Evolutionary conservation across 2,113 vertebrate species (phyloP).

Genomic region (Seriola quinqueradiata): DNA sequence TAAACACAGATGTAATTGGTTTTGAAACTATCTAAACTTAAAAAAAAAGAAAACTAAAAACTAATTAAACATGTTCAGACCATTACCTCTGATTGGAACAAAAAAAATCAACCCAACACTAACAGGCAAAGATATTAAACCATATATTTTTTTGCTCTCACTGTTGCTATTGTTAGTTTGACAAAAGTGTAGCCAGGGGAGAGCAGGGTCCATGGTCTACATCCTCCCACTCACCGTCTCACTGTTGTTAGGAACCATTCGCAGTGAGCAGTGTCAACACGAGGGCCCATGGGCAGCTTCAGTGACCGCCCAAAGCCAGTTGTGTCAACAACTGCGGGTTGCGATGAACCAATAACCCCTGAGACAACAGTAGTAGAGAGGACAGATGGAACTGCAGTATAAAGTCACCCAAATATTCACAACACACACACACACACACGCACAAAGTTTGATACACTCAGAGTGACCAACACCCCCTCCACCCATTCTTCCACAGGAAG

Average conservation of each 20-base stretch:
- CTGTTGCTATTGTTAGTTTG: slow-evolving; percentile 6
- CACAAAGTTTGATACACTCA: slow-evolving; percentile 18
- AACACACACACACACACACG: slow-evolving; percentile 16
- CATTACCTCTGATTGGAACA: not conserved
- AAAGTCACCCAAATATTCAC: slow-evolving; percentile 27
- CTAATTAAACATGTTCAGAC: not conserved
- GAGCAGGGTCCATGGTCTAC: slow-evolving; percentile 4
- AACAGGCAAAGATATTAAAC: slow-evolving; percentile 2
- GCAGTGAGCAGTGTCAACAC: slow-evolving; percentile 21
- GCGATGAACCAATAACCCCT: slow-evolving; percentile 37
- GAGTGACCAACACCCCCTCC: slow-evolving; percentile 61
- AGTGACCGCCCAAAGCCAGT: slow-evolving; percentile 33
- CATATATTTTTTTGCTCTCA: not conserved
- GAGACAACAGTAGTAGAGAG: slow-evolving; percentile 44
- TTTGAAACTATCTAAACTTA: not conserved
- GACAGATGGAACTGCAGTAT: slow-evolving; percentile 22
- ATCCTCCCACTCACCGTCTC: slow-evolving; percentile 28
- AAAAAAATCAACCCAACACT: not conserved
- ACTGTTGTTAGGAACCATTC: slow-evolving; percentile 11
- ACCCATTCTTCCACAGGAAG: slow-evolving; percentile 80
- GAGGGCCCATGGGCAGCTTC: not conserved
- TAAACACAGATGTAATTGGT: not conserved
- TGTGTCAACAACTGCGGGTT: slow-evolving; percentile 42
- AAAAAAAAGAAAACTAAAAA: not conserved
- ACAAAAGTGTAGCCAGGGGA: slow-evolving; percentile 4